Percentiles rank a stretch among this genome's conserved stretches.
phyloP scores from a whole-genome alignment of 2,113 vertebrate genomes.

The Mustela lutreola region DNA sequence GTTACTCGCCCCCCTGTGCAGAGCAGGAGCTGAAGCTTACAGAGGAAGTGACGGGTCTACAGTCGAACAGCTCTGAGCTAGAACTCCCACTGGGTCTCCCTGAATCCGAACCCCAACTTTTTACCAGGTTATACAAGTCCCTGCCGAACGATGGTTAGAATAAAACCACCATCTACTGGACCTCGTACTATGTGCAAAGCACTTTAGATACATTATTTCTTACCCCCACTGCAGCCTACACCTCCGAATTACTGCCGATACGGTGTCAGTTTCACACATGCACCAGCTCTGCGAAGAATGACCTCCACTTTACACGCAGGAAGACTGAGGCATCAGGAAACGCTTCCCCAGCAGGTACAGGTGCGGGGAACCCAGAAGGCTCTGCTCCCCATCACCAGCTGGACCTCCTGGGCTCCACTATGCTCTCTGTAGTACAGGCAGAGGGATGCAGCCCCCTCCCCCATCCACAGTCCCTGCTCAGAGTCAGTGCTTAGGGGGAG shows the following conservation, averaged over 20 bases:
- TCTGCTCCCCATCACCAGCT: neutral
- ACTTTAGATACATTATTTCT: neutral
- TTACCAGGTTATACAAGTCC: neutral
- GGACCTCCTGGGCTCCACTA: neutral
- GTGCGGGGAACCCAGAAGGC: neutral
- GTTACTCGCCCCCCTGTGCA: neutral
- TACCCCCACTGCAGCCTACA: neutral
- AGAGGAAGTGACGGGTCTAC: neutral
- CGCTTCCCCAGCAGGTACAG: neutral
- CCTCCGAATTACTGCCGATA: neutral
- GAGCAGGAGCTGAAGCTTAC: neutral
- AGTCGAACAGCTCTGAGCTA: neutral
- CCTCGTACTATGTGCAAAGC: neutral
- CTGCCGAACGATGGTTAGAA: neutral
- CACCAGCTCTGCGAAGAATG: neutral
- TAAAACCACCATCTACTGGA: neutral
- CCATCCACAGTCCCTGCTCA: neutral
- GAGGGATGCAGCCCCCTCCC: neutral
- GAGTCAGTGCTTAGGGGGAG: neutral
- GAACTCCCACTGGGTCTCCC: neutral
- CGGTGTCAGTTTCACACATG: neutral
- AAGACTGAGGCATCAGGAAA: neutral
- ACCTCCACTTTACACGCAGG: neutral
- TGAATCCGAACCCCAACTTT: neutral
- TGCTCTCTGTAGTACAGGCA: too few relatives aligned